A percentile compares a stretch with the other conserved stretches of the same genome.
Evolutionary conservation across 1,140 invertebrate species (phyloP).

Genomic region (Sipha flava): DNA sequence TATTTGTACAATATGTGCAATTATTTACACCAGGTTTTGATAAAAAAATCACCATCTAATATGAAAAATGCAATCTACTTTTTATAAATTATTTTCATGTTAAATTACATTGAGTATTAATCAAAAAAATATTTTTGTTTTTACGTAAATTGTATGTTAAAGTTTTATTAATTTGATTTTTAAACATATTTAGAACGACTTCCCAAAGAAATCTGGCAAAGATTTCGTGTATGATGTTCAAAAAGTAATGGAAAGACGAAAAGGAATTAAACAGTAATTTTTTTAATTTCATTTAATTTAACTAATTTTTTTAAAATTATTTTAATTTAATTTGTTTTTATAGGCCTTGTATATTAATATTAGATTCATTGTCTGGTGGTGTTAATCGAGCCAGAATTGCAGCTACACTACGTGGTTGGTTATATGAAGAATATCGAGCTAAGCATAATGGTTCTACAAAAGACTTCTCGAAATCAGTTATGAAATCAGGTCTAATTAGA

Average conservation of each 20-base stretch:
- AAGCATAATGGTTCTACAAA: conserved; percentile 54
- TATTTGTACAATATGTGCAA: too few relatives aligned
- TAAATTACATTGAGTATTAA: too few relatives aligned
- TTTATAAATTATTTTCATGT: too few relatives aligned
- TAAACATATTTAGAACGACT: too few relatives aligned
- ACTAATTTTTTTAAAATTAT: not conserved
- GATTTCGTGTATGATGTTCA: too few relatives aligned
- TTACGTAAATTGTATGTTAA: too few relatives aligned
- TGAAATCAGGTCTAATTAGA: conserved; percentile 74
- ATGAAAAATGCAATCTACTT: too few relatives aligned
- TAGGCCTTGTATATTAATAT: conserved; percentile 81
- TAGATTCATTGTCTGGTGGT: conserved; percentile 81
- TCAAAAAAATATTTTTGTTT: too few relatives aligned
- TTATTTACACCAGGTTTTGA: too few relatives aligned
- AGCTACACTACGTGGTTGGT: conserved; percentile 77
- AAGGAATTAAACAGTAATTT: not conserved
- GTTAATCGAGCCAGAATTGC: conserved; percentile 65
- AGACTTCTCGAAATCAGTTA: conserved; percentile 70
- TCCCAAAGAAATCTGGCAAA: too few relatives aligned
- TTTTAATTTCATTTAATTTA: not conserved
- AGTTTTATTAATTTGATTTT: too few relatives aligned
- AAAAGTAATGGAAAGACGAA: not conserved
- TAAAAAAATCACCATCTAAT: too few relatives aligned
- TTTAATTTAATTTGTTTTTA: not conserved
- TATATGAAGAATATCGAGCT: conserved; percentile 78